Evolutionary conservation across 2,888 invertebrate species (phyloP).

Genomic region (Apodemia duryi): DNA sequence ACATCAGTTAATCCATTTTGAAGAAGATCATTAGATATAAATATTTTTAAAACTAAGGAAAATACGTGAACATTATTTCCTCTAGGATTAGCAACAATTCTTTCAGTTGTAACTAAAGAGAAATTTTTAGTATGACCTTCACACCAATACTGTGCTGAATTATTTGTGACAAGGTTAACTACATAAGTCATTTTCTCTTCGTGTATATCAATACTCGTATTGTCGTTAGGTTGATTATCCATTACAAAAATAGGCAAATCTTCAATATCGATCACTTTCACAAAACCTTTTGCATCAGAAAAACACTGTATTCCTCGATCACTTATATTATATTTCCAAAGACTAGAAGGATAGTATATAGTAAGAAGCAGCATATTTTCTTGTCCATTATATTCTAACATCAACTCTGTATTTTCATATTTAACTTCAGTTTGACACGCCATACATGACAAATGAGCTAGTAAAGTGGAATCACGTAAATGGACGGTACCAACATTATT

Average conservation of each 20-base stretch:
- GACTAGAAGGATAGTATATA: conserved; percentile 75
- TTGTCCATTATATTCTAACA: conserved; percentile 50
- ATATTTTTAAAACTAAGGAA: conserved; percentile 51
- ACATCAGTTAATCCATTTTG: conserved; percentile 36
- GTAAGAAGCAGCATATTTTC: conserved; percentile 62
- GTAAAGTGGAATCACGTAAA: conserved; percentile 38
- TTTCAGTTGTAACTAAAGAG: conserved; percentile 66
- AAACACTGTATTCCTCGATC: conserved; percentile 80
- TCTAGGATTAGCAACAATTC: conserved; percentile 69
- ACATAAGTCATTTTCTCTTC: conserved; percentile 67
- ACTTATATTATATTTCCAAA: conserved; percentile 66
- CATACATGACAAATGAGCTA: conserved; percentile 49
- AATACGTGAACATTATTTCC: conserved; percentile 58
- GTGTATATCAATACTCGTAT: conserved; percentile 26
- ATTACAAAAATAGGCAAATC: conserved; percentile 45
- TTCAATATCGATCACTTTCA: conserved; percentile 62
- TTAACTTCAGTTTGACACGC: conserved; percentile 56
- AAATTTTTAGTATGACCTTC: conserved; percentile 78
- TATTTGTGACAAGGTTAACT: conserved; percentile 68
- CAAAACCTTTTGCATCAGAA: conserved; percentile 77
- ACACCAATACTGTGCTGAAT: conserved; percentile 83
- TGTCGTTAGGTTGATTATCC: conserved; percentile 22
- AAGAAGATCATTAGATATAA: conserved; percentile 37
- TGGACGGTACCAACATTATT: conserved; percentile 50
- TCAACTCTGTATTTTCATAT: conserved; percentile 49